A percentile compares a stretch with the other conserved stretches of the same genome.
Evolutionary conservation across 2,113 vertebrate genomes (phyloP).

Genomic region (Psophia crepitans): DNA sequence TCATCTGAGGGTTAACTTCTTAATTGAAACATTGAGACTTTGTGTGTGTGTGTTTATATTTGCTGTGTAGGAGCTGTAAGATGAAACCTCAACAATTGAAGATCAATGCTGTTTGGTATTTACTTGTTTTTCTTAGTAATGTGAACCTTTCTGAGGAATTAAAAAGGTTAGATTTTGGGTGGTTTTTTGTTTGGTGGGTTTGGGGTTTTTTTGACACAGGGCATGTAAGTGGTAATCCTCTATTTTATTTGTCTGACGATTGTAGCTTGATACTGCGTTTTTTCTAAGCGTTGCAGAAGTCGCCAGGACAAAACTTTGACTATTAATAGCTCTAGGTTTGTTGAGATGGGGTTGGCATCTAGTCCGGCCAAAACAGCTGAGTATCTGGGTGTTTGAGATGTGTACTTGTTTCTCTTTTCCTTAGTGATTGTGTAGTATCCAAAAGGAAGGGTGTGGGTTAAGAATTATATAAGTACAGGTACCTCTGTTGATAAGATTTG

Average conservation of each 20-base stretch:
- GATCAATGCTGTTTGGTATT: background rate
- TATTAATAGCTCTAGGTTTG: conserved; percentile 15
- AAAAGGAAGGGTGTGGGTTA: background rate
- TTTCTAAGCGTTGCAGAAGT: background rate
- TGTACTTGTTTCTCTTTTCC: background rate
- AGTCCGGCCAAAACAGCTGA: background rate
- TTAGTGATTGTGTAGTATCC: background rate
- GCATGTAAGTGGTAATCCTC: rapidly evolving
- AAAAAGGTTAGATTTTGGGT: background rate
- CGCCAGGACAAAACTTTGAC: background rate
- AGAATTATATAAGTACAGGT: background rate
- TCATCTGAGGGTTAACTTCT: background rate
- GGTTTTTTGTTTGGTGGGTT: background rate
- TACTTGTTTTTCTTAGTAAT: background rate
- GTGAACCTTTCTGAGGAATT: background rate
- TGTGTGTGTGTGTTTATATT: background rate
- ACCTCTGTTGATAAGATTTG: background rate
- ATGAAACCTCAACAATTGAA: background rate
- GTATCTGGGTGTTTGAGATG: background rate
- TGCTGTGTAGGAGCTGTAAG: background rate
- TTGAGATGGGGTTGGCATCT: background rate
- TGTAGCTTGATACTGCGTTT: background rate
- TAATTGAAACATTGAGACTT: background rate
- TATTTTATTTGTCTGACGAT: background rate
- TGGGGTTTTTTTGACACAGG: background rate